Conservation (phyloP, 2,888 invertebrate genomes). For the Eupeodes luniger region DNA sequence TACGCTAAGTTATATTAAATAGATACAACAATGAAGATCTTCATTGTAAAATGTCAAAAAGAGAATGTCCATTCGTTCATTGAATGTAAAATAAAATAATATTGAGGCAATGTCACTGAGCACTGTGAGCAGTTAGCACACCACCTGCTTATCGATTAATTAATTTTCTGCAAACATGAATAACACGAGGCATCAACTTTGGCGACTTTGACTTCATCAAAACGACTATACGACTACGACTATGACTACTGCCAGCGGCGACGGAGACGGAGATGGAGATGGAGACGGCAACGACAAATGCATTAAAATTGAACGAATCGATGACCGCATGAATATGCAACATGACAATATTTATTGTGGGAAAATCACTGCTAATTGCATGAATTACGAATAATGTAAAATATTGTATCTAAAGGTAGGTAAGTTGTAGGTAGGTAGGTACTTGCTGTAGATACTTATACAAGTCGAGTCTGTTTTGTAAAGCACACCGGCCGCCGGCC, state of each 20-base stretch:
- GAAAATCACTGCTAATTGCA: constrained; percentile 72
- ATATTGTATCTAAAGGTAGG: not conserved
- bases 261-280: no score
- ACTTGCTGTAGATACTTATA: not conserved
- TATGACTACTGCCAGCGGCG: no score
- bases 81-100: constrained; percentile 51
- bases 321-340: constrained; percentile 71
- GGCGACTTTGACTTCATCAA: constrained; percentile 38
- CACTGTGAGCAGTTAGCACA: constrained; percentile 34
- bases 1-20: not conserved
- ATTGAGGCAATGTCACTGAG: constrained; percentile 36
- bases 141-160: constrained; percentile 70
- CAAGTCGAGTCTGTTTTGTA: not conserved
- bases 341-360: constrained; percentile 72
- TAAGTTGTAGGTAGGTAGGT: constrained; percentile 3
- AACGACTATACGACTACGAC: not conserved
- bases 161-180: constrained; percentile 71
- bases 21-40: constrained; percentile 32
- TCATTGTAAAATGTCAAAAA: constrained; percentile 46
- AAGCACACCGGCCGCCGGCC: not conserved
- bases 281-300: constrained; percentile 12
- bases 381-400: constrained; percentile 53
- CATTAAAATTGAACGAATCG: constrained; percentile 50
- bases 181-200: constrained; percentile 57
- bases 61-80: constrained; percentile 44